Evolutionary conservation across 2,888 invertebrate species (phyloP), one percentile per base, ranked within the genome.

Genomic region (Leptura quadrifasciata): DNA sequence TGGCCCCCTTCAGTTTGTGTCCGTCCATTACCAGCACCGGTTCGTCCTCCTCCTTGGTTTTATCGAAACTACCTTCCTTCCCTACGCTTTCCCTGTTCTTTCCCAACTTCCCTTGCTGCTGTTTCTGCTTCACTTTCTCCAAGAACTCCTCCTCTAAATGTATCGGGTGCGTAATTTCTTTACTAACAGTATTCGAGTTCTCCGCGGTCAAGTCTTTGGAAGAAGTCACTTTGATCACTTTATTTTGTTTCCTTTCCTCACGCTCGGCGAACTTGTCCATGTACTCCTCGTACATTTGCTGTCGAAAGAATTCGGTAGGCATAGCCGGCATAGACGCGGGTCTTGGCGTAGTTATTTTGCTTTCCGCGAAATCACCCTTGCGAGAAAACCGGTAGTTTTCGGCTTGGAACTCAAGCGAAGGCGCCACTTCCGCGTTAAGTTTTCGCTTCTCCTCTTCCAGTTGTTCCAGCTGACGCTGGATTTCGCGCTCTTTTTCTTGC

Each of bases 211-310:
- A 39, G 27, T 84, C 83, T 27, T 83, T 81, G 17, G 35, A 86
- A 15, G 93, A 92, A 0, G 95, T 94, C 76, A 96, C 93, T 91
- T 95, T 95, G 17, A 96, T 94, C 21, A 96, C 92, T 89, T 95
- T 95, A 71, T 95, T 93, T 77, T 94, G 92, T 82, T 94, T 94
- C 60, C 96, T 91, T 85, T 96, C 94, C 83, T 95, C 93, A 12
- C 95, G 91, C 86, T 95, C 94, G 5, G 94, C 93, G 84, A 96
- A 94, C 89, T 96, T 94, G 85, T 91, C 91, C 86, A 95, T 92
- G 89, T 96, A 96, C 88, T 96, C 96, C 82, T 94, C 92, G 89
- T 95, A 96, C 96, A 96, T 96, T 88, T 94, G 93, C 81, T 94
- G 94, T 8, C 96, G 92, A 83, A 95, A 93, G 57, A 92, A 90